A percentile compares a stretch with the other conserved stretches of the same genome.
Conservation (phyloP, 2,888 invertebrate genomes). For the Caradrina kadenii region DNA sequence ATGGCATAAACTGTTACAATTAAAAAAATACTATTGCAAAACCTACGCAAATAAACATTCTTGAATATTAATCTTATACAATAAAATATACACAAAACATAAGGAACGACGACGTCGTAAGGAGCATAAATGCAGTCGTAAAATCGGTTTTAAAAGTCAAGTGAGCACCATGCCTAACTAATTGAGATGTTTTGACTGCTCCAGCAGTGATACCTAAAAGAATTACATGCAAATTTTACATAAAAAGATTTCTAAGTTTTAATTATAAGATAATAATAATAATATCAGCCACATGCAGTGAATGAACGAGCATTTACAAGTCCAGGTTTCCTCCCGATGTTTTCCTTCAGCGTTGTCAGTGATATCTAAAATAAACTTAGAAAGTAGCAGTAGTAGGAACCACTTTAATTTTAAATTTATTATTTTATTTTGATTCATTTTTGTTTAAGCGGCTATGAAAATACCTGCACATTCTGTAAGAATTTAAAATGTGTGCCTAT, state of each 20-base stretch:
- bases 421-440: too few species aligned
- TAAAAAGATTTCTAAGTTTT: neutral
- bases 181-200: constrained; percentile 75
- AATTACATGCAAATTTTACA: constrained; percentile 6
- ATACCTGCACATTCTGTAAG: too few species aligned
- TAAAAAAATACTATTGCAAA: constrained; percentile 23
- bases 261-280: too few species aligned
- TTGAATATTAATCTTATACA: constrained; percentile 27
- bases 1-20: constrained; percentile 12
- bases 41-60: constrained; percentile 25
- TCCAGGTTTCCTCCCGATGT: too few species aligned
- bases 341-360: too few species aligned
- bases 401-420: too few species aligned
- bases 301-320: too few species aligned
- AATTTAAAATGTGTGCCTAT: too few species aligned
- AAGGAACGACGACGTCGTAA: constrained; percentile 63
- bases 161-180: constrained; percentile 68
- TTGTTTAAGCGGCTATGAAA: too few species aligned
- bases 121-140: constrained; percentile 68
- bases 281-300: too few species aligned
- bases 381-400: too few species aligned
- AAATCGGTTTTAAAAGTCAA: constrained; percentile 72
- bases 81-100: constrained; percentile 52
- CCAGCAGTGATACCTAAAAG: constrained; percentile 40
- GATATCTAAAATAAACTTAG: too few species aligned